These are phyloP conservation scores for Excalfactoria chinensis DNA, from an alignment of 2,113 vertebrate species.

Conservation along the genomic window DNA sequence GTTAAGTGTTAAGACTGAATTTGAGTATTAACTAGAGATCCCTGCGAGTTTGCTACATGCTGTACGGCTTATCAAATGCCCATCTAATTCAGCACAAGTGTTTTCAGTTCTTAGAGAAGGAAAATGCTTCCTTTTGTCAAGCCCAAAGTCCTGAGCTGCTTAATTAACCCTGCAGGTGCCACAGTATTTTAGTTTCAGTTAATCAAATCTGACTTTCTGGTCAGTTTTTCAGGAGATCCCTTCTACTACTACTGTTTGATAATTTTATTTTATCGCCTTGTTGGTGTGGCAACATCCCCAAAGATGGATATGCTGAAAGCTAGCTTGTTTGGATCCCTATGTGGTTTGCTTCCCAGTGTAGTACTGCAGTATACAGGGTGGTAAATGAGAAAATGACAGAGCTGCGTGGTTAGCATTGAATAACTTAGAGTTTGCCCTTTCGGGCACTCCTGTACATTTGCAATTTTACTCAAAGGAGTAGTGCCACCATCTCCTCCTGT, in stretches of 20 bases:
- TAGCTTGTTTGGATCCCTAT: neutral
- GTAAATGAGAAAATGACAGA: neutral
- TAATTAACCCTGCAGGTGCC: slow-evolving; percentile 77
- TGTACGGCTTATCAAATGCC: slow-evolving; percentile 68
- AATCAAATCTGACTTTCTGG: neutral
- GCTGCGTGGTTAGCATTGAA: neutral
- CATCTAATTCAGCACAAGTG: slow-evolving; percentile 64
- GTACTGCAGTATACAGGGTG: neutral
- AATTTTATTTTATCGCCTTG: neutral
- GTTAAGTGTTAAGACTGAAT: slow-evolving; percentile 84
- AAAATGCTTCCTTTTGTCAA: slow-evolving; percentile 56
- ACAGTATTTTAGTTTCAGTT: neutral
- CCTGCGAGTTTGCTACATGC: slow-evolving; percentile 62
- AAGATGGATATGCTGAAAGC: neutral
- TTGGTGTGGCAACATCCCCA: neutral
- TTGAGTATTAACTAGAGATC: slow-evolving; percentile 78
- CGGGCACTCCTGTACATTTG: neutral
- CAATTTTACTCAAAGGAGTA: neutral
- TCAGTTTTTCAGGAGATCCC: neutral
- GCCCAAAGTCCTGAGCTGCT: slow-evolving; percentile 47
- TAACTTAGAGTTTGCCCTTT: neutral
- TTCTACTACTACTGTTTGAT: neutral
- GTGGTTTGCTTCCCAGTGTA: neutral
- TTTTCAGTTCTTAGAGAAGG: slow-evolving; percentile 64
- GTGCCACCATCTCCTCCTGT: neutral